Conservation (phyloP, 1,140 invertebrate species). For the Drosophila sproati region DNA sequence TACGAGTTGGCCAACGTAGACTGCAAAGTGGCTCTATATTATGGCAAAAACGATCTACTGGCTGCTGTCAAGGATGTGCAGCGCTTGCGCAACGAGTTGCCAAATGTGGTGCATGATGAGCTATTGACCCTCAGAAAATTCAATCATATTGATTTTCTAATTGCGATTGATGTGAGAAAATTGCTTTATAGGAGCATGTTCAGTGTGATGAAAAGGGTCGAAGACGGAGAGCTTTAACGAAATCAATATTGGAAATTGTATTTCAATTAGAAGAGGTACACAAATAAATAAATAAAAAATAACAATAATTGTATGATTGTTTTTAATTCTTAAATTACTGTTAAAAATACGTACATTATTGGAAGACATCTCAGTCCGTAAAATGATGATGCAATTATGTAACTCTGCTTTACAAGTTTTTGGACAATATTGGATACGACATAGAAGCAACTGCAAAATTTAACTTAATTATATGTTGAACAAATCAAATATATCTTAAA, state of each 20-base stretch:
- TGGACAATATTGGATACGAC: no score
- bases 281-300: no score
- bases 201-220: slow-evolving; percentile 70
- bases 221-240: slow-evolving; percentile 39
- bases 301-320: no score
- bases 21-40: slow-evolving; percentile 67
- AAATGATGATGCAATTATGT: no score
- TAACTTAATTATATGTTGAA: no score
- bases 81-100: slow-evolving; percentile 77
- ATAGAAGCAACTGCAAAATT: no score
- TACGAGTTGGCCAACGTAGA: slow-evolving; percentile 59
- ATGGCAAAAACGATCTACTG: slow-evolving; percentile 56
- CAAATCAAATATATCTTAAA: no score
- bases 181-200: slow-evolving; percentile 83
- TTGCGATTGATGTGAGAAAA: slow-evolving; percentile 84
- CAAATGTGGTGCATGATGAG: slow-evolving; percentile 83
- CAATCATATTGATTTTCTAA: slow-evolving; percentile 86
- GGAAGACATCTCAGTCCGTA: no score
- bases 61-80: slow-evolving; percentile 60
- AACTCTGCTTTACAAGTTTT: no score
- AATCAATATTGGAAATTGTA: background rate
- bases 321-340: no score
- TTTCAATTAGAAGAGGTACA: no score
- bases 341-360: no score
- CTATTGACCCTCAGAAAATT: slow-evolving; percentile 80